Base-by-base conservation (phyloP, 2,797 vertebrate species). In the Neopelma chrysocephalum region DNA sequence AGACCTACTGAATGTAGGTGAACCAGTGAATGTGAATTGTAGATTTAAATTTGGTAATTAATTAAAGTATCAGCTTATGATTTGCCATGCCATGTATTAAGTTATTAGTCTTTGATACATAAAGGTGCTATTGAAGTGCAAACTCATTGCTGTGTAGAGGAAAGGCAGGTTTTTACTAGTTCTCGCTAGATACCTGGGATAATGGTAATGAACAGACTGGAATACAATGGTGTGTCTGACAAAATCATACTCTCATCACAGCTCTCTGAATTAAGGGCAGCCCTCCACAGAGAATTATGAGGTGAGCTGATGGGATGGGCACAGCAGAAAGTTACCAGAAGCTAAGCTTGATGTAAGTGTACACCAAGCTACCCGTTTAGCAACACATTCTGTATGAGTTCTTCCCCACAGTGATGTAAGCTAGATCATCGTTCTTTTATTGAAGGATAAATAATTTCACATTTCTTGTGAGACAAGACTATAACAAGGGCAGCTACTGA, bases 301-400 rank as follows among this genome's bases (percentile, higher is more conserved):
- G 7, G 32, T 47, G 27, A 87, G 26, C 23, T 90, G 43, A 56
- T 61, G 50, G 20, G 27, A 53, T 57, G 45, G 34, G 12, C 18
- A 38, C 3, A 45, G 23, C 15, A 82, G 31, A 79, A 87, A 45
- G 5, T 17, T 73, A 70, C 6, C 56, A 87, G 60, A 80, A 68
- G 10, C 5, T 62, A 42, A 91, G 14, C 7, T 45, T 62, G 56
- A 32, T 60, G 16, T 17, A 51, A 60, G 9, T 9, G 15, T 47
- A 80, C 56, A 12, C 26, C 21, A 53, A 3, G 3, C 25, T 76
- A 45, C 40, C 12, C 3, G 3, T 27, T 65, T 15, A 56, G 22
- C 18, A 77, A n/a, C 27, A 12, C 0, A 0, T 13, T 21, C 19
- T 62, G 5, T 45, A 17, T 42, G 23, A 54, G 21, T 23, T 79